Conservation (phyloP, 2,113 vertebrate species). For the Microcebus lehilahytsara region DNA sequence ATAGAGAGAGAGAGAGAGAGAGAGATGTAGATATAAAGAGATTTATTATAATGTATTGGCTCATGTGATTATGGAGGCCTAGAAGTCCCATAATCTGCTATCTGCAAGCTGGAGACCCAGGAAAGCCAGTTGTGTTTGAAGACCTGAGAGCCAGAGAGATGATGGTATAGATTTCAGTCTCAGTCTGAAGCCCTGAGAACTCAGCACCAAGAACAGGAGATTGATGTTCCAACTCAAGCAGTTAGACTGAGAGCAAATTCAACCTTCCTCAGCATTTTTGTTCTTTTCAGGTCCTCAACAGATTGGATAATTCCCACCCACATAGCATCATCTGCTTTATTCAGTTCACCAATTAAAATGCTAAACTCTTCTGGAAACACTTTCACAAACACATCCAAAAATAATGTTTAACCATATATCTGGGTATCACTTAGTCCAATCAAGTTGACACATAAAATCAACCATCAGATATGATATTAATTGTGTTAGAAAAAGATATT, state of each 20-base stretch:
- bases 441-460: neutral
- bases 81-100: neutral
- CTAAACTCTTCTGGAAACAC: neutral
- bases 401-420: neutral
- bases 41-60: neutral
- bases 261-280: neutral
- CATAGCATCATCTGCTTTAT: neutral
- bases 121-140: neutral
- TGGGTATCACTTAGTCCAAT: neutral
- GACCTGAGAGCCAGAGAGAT: neutral
- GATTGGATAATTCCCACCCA: neutral
- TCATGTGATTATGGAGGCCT: neutral
- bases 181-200: neutral
- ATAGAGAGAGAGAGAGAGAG: neutral
- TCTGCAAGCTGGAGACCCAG: neutral
- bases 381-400: neutral
- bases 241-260: neutral
- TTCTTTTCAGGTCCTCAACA: neutral
- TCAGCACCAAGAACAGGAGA: neutral
- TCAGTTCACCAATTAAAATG: neutral
- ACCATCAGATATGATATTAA: neutral
- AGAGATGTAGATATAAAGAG: neutral
- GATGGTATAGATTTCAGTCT: neutral
- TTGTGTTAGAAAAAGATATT: slow-evolving; percentile 1
- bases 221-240: neutral